phyloP scores from a whole-genome alignment of 2,113 vertebrate genomes.

The Physeter macrocephalus region DNA sequence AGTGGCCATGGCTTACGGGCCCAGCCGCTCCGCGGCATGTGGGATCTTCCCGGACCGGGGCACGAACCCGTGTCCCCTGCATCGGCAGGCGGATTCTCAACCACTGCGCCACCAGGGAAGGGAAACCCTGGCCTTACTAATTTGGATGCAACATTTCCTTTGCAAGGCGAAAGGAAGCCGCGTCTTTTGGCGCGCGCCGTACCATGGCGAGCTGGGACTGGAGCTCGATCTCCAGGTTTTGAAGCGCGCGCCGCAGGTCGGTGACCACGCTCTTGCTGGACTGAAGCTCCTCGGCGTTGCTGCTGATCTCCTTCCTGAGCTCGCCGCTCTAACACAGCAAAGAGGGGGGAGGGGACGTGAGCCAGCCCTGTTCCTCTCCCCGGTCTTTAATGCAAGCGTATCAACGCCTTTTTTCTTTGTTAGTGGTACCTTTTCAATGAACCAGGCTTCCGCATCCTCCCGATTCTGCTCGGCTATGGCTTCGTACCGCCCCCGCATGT shows the following conservation, averaged over 20 bases:
- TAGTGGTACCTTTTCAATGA: conserved; percentile 86
- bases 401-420: neutral
- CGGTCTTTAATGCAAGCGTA: rapidly evolving
- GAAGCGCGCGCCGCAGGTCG: conserved; percentile 87
- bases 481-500: conserved; percentile 89
- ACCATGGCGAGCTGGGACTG: conserved; percentile 90
- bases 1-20: too few species aligned
- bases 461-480: conserved; percentile 86
- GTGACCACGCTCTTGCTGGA: conserved; percentile 83
- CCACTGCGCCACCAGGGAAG: too few species aligned
- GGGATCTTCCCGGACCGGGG: too few species aligned
- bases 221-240: conserved; percentile 90
- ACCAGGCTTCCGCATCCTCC: conserved; percentile 88
- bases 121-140: too few species aligned
- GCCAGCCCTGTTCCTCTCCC: neutral
- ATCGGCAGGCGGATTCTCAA: too few species aligned
- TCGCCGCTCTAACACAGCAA: conserved; percentile 86
- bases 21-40: too few species aligned
- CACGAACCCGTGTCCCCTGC: too few species aligned
- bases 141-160: neutral
- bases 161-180: neutral
- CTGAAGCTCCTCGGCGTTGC: conserved; percentile 81
- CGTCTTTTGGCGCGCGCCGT: neutral
- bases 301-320: conserved; percentile 85
- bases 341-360: neutral